Base-by-base conservation (phyloP, 2,888 invertebrate species). In the Himalopsyche japonica region DNA sequence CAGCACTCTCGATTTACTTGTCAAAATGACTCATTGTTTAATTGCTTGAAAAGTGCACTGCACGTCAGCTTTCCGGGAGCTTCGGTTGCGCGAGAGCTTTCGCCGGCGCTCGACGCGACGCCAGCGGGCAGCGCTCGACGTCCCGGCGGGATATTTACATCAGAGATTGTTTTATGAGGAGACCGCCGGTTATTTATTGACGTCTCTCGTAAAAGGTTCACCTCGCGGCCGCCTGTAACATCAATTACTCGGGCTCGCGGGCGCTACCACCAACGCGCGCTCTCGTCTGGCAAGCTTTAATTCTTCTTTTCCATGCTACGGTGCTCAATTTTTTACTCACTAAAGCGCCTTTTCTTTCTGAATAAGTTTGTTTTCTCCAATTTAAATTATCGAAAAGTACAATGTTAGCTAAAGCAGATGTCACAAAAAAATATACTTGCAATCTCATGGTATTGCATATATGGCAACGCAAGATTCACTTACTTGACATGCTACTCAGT, bases 131-230 rank as follows among this genome's bases (percentile, higher is more conserved):
- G 57, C 57, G 43, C 43, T 43, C 43, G 43, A 43, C 43, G 57
- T 57, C 57, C 57, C 57, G 57, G 81, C 81, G 47, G 70, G 78
- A 32, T 85, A 85, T 81, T 85, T 85, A 80, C 81, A 79, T 70
- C 32, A 10, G 76, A 70, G 49, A 70, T 80, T 81, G 85, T 79
- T 83, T 83, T 83, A 85, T 81, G 85, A 83, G 79, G 64, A 64
- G 80, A 64, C 77, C 83, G 57, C 49, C 76, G 27, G 79, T 86
- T 77, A 82, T 86, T 84, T 86, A 86, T 84, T 47, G 81, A 77
- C 80, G 27, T 57, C 32, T 79, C 49, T 48, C 37, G 34, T 78
- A 79, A 79, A 82, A 82, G 82, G 76, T 81, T 81, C 32, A 81
- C 57, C 81, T 48, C 64, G 81, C 48, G 27, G 43, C 24, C 76